Conservation (phyloP, 2,888 invertebrate species). For the Xestia ashworthii region DNA sequence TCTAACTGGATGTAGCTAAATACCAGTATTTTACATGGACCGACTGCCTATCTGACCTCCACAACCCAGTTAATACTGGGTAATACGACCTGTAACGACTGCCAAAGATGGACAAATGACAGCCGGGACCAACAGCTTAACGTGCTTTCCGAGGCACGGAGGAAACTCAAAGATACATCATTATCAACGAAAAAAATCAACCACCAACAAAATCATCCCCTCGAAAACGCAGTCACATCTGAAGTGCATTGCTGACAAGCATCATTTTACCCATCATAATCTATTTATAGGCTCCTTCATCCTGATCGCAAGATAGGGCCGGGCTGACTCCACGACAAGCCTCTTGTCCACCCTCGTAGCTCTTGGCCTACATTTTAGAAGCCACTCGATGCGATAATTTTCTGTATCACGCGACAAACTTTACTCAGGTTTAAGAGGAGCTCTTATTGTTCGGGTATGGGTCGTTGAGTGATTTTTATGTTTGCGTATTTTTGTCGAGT, state of each 20-base stretch:
- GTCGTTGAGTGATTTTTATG: slow-evolving; percentile 43
- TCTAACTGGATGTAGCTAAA: no score
- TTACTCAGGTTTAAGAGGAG: slow-evolving; percentile 55
- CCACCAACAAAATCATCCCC: slow-evolving; percentile 7
- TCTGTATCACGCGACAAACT: slow-evolving; percentile 70
- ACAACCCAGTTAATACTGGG: no score
- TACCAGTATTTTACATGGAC: no score
- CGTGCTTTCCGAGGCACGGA: no score
- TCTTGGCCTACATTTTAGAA: slow-evolving; percentile 73
- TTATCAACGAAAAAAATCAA: background rate
- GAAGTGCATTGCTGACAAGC: slow-evolving; percentile 60
- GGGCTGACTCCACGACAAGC: slow-evolving; percentile 64
- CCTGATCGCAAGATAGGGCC: slow-evolving; percentile 67
- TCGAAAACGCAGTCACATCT: slow-evolving; percentile 22
- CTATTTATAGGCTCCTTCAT: slow-evolving; percentile 64
- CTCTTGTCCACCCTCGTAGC: slow-evolving; percentile 31
- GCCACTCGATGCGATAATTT: slow-evolving; percentile 68
- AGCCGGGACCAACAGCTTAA: no score
- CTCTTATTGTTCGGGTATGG: slow-evolving; percentile 47
- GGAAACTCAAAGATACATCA: no score
- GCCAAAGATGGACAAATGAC: no score
- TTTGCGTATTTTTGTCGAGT: slow-evolving; percentile 34
- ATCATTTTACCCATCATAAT: slow-evolving; percentile 57
- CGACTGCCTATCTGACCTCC: no score
- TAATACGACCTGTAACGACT: no score